phyloP scores from a whole-genome alignment of 2,797 vertebrate species.

The Threskiornis aethiopicus region DNA sequence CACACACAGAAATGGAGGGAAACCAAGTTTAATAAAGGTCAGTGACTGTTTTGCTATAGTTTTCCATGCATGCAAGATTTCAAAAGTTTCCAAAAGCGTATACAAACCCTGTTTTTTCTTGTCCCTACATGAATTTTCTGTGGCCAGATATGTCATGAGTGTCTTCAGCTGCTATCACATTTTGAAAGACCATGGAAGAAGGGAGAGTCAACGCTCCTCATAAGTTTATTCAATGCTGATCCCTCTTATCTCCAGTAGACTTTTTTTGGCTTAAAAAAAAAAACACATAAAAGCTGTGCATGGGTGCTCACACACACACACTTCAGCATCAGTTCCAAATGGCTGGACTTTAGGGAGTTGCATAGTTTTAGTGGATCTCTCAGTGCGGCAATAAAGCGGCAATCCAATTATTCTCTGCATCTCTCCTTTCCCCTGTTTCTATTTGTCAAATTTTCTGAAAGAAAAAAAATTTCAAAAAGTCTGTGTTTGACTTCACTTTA shows the following conservation, averaged over 20 bases:
- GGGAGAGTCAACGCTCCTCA: neutral
- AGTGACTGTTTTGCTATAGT: neutral
- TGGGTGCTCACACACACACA: neutral
- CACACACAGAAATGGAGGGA: neutral
- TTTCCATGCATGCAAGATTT: neutral
- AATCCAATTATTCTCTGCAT: neutral
- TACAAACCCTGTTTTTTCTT: neutral
- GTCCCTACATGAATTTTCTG: neutral
- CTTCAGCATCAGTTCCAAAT: neutral
- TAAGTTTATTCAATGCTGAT: neutral
- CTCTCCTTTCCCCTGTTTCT: neutral
- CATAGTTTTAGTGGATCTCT: neutral
- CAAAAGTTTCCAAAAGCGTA: neutral
- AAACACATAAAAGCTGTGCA: neutral
- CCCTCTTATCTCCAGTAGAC: neutral
- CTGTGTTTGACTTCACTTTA: neutral
- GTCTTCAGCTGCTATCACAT: neutral
- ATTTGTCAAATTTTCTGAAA: neutral
- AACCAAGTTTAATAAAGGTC: neutral
- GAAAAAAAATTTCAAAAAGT: neutral
- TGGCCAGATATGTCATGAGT: neutral
- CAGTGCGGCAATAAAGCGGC: neutral
- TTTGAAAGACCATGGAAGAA: neutral
- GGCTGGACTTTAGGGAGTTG: neutral
- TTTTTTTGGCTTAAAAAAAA: neutral